phyloP scores from a whole-genome alignment of 2,113 vertebrate species.

The Puffinus mauretanicus region DNA sequence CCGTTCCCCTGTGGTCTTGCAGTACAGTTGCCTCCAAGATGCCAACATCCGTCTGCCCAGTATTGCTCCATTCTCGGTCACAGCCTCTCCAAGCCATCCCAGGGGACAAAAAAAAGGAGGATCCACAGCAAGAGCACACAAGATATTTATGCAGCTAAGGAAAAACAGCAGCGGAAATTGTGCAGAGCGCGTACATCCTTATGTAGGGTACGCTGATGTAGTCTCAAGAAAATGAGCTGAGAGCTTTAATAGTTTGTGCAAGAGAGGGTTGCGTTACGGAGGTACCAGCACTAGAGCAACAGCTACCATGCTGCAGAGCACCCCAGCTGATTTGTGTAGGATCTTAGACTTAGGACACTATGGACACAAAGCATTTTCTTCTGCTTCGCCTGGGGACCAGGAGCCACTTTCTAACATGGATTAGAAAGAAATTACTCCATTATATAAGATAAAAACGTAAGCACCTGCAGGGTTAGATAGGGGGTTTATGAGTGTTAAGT shows the following conservation, averaged over 20 bases:
- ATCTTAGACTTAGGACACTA: not conserved
- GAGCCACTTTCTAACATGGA: not conserved
- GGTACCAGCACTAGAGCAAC: not conserved
- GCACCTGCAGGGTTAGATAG: not conserved
- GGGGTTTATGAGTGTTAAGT: not conserved
- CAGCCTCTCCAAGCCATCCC: not conserved
- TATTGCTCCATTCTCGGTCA: not conserved
- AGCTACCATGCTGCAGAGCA: not conserved
- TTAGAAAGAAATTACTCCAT: not conserved
- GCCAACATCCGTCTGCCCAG: not conserved
- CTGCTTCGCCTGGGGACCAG: not conserved
- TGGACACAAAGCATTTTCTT: not conserved
- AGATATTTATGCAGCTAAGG: not conserved
- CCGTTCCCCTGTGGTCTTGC: not conserved
- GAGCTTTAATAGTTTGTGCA: not conserved
- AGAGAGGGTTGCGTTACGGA: fast-evolving
- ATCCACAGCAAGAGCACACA: not conserved
- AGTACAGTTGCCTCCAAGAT: not conserved
- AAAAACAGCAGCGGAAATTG: not conserved
- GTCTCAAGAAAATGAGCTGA: not conserved
- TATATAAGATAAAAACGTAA: not conserved
- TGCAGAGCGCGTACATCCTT: not conserved
- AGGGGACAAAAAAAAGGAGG: not conserved
- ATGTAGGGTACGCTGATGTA: too few relatives aligned
- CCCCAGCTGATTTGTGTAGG: not conserved